Conservation (phyloP, 1,140 invertebrate genomes). For the Semibalanus balanoides region DNA sequence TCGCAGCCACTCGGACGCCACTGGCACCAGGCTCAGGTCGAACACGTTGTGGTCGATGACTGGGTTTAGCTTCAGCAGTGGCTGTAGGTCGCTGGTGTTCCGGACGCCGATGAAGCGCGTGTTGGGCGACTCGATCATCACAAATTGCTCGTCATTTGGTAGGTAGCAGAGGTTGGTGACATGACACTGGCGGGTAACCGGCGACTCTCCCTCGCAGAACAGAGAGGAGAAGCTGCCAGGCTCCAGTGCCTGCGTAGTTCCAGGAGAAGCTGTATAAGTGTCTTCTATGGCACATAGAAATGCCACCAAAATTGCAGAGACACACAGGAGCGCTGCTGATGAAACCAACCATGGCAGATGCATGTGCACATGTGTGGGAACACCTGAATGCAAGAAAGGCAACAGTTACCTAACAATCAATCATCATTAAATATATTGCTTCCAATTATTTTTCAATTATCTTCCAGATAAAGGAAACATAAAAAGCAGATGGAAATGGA, state of each 20-base stretch:
- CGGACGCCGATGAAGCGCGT: background rate
- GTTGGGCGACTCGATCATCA: background rate
- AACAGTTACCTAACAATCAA: too few relatives aligned
- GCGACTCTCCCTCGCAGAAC: background rate
- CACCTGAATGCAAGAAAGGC: too few relatives aligned
- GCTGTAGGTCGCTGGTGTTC: background rate
- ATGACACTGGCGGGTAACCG: background rate
- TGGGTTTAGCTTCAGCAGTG: background rate
- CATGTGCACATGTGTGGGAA: too few relatives aligned
- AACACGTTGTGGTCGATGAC: background rate
- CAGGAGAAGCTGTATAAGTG: too few relatives aligned
- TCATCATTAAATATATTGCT: too few relatives aligned
- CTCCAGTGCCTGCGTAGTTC: background rate
- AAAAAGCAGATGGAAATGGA: too few relatives aligned
- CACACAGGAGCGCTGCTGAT: background rate
- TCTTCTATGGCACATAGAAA: background rate
- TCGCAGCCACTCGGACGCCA: background rate
- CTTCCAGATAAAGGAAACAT: too few relatives aligned
- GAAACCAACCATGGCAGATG: too few relatives aligned
- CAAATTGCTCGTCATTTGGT: background rate
- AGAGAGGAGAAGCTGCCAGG: slow-evolving; percentile 31
- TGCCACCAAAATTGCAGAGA: background rate
- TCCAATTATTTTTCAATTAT: too few relatives aligned
- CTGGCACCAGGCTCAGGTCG: background rate
- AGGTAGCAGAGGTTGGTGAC: background rate